phyloP scores from a whole-genome alignment of 2,113 vertebrate species.

The Boleophthalmus pectinirostris region DNA sequence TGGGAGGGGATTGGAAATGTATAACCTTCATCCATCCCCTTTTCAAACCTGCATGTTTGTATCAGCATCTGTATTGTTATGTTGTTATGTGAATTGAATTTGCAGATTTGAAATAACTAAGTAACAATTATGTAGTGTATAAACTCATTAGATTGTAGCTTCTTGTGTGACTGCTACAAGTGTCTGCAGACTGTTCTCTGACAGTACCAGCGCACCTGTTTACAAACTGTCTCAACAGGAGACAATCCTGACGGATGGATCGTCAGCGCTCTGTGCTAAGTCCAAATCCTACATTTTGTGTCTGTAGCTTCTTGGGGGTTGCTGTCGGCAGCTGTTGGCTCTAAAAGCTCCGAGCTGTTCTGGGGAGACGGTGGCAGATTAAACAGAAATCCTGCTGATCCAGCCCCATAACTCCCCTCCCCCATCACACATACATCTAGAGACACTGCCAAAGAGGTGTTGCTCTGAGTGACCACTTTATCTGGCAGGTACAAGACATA shows the following conservation, averaged over 20 bases:
- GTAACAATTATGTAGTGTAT: background rate
- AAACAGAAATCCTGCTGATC: conserved; percentile 64
- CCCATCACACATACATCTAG: conserved; percentile 28
- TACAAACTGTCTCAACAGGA: background rate
- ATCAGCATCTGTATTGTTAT: too few relatives aligned
- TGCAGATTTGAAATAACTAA: too few relatives aligned
- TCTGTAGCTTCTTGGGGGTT: conserved; percentile 4
- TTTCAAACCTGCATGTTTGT: too few relatives aligned
- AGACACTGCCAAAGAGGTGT: conserved; percentile 21
- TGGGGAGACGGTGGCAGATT: conserved; percentile 61
- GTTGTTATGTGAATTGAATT: too few relatives aligned
- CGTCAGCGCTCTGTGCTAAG: background rate
- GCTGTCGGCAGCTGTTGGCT: conserved; percentile 55
- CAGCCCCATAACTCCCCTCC: conserved; percentile 52
- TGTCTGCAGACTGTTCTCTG: background rate
- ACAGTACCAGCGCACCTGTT: background rate
- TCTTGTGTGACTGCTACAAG: background rate
- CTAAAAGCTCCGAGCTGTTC: conserved; percentile 46
- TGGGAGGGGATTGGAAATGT: too few relatives aligned
- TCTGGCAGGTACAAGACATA: conserved; percentile 35
- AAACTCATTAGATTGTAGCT: background rate
- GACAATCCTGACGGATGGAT: background rate
- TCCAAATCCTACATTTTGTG: conserved; percentile 3
- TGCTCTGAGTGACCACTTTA: conserved; percentile 40
- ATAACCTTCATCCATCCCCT: too few relatives aligned